Percentiles rank a stretch among this genome's conserved stretches.
Conservation (phyloP, 2,888 invertebrate species). For the Temnothorax ravouxi region DNA sequence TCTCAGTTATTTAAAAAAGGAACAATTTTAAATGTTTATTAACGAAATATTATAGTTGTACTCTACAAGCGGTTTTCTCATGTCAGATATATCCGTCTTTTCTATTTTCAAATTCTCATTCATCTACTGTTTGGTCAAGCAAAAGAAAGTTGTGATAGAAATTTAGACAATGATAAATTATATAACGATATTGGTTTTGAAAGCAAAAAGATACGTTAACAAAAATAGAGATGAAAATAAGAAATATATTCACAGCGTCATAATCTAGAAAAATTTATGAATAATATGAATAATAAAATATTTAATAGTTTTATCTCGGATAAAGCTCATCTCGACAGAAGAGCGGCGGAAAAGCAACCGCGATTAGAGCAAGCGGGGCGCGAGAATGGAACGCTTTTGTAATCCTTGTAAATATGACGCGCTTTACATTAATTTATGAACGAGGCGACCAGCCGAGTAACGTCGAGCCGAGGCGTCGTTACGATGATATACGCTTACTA, state of each 20-base stretch:
- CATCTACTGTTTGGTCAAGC: not conserved
- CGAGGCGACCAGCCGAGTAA: conserved; percentile 61
- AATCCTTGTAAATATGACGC: conserved; percentile 74
- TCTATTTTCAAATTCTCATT: not conserved
- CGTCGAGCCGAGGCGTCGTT: conserved; percentile 71
- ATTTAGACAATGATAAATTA: not conserved
- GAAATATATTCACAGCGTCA: not conserved
- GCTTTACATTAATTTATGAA: conserved; percentile 77
- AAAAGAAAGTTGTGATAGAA: not conserved
- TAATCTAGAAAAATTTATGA: not conserved
- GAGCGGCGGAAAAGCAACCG: conserved; percentile 32
- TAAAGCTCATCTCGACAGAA: conserved; percentile 14
- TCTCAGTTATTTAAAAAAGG: not conserved
- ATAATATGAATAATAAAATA: conserved; percentile 10
- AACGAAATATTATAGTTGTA: not conserved
- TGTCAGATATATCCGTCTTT: not conserved
- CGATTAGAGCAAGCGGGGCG: conserved; percentile 34
- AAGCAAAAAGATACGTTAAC: not conserved
- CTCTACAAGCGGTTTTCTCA: not conserved
- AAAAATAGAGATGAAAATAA: not conserved
- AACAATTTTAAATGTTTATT: not conserved
- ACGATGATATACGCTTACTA: conserved; percentile 75
- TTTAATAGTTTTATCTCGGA: not conserved
- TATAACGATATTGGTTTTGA: not conserved
- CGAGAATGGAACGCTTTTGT: conserved; percentile 53